Evolutionary conservation across 2,888 invertebrate genomes (phyloP), one percentile per base, ranked within the genome.

Genomic region (Orthosia incerta): DNA sequence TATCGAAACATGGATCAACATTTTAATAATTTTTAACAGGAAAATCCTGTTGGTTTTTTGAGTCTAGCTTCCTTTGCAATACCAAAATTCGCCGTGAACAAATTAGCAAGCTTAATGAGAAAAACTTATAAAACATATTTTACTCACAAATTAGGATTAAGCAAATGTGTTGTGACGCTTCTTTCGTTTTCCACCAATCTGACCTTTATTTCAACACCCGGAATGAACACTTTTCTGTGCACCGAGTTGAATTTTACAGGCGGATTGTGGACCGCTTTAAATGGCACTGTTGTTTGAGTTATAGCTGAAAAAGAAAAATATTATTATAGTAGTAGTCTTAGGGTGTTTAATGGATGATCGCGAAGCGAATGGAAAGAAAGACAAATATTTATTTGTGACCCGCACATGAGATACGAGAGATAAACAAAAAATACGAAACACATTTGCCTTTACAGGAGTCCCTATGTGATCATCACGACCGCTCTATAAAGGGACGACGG

Each of bases 111-210:
- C 15, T 31, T 39, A 50, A 31, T 0, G 5, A 48, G 15, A 18
- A 12, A 56, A 23, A 5, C 2, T 1, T 23, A 2, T 16, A 26
- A 50, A 15, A 46, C 26, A 46, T 50, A 1, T 53, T 31, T 80
- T 87, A 97, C 98, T 97, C 94, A 98, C 98, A 99, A 96, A 96
- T 99, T 98, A 64, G 99, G 99, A 95, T 98, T 99, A 45, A 99
- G 96, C 73, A 99, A 97, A 95, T 99, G 98, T 12, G 98, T 98
- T 0, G 98, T 98, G 48, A 98, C 97, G 90, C 98, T 98, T 65
- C 98, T 97, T 89, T 99, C 98, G 81, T 97, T 97, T 87, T 98
- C 97, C 50, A 97, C 96, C 65, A 99, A 98, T 89, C 97, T 97
- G 61, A 98, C 98, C 88, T 97, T 96, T 86, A 99, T 97, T 89